phyloP scores from a whole-genome alignment of 2,888 invertebrate genomes.

The Steromphala cineraria region DNA sequence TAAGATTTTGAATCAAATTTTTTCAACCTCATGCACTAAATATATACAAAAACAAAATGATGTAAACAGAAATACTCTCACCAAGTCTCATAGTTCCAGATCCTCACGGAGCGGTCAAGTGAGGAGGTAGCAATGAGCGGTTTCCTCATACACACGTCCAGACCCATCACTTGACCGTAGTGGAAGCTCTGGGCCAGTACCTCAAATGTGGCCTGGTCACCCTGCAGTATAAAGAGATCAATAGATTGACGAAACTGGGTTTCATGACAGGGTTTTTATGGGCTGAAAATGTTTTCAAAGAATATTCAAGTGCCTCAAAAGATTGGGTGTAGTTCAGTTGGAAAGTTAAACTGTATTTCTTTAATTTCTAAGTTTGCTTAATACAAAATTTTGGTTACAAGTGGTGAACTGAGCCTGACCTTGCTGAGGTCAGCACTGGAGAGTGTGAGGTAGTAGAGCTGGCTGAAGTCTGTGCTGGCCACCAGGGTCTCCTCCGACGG shows the following conservation, averaged over 20 bases:
- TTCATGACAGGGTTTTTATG: too few species aligned
- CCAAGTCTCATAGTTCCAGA: conserved; percentile 94
- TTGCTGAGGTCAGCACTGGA: conserved; percentile 75
- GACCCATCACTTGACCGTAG: conserved; percentile 85
- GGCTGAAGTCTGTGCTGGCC: conserved; percentile 76
- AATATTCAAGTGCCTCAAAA: too few species aligned
- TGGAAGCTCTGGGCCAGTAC: conserved; percentile 78
- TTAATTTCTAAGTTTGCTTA: too few species aligned
- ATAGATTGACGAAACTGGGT: too few species aligned
- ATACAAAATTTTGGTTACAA: too few species aligned
- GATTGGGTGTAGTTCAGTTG: too few species aligned
- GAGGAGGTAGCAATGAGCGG: conserved; percentile 90
- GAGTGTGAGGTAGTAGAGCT: conserved; percentile 76
- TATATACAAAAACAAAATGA: background rate
- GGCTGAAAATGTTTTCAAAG: too few species aligned
- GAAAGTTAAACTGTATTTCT: too few species aligned
- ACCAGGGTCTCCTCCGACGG: conserved; percentile 77
- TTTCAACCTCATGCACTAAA: background rate
- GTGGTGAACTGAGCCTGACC: conserved; percentile 42
- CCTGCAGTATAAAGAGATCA: conserved; percentile 47
- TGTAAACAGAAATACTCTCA: conserved; percentile 63
- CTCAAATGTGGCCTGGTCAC: conserved; percentile 73
- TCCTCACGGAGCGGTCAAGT: conserved; percentile 87
- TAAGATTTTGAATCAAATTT: background rate
- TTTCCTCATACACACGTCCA: conserved; percentile 92